Base-by-base conservation (phyloP, 2,797 vertebrate genomes). In the Epinephelus malabaricus region DNA sequence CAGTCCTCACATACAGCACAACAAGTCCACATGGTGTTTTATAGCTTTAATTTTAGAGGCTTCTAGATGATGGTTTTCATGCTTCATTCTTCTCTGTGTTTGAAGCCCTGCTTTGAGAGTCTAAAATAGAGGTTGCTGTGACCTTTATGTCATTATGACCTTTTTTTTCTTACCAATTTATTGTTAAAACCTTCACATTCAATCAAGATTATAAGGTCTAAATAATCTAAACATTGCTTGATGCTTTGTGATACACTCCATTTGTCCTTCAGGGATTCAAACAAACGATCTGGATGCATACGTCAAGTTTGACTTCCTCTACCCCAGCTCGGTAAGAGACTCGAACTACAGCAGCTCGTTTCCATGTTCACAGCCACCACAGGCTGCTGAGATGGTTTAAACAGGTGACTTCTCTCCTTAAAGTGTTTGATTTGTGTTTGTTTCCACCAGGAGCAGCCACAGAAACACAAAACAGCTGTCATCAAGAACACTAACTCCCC, bases 231-330 rank as follows among this genome's bases (percentile, higher is more conserved):
- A 43, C 40, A 43, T 7, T 19, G n/a, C 21, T 46, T 43, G 2
- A 25, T 54, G 38, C 27, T 70, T 45, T 6, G 4, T 61, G 9
- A 19, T 5, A 1, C 49, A 30, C 21, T 27, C 0, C 71, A 43
- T 53, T 65, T 19, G 23, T 53, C 18, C 34, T 54, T 5, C 65
- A 99, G 98, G 98, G 73, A 95, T 99, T 68, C 96, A 96, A 60
- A 89, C 97, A 0, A 96, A 96, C 56, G 97, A 99, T 82, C 91
- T 99, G 85, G 96, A 98, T 77, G 97, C 97, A 0, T 98, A 95
- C 87, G 92, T 99, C 58, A 98, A 97, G 92, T 98, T 98, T 91
- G 98, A 99, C 72, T 99, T 99, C 86, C 98, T 97, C 2, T 99
- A 97, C 82, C 98, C 98, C 0, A 99, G 97, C 79, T 75, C 95